phyloP scores from a whole-genome alignment of 2,113 vertebrate species.

The human (Homo sapiens) region DNA sequence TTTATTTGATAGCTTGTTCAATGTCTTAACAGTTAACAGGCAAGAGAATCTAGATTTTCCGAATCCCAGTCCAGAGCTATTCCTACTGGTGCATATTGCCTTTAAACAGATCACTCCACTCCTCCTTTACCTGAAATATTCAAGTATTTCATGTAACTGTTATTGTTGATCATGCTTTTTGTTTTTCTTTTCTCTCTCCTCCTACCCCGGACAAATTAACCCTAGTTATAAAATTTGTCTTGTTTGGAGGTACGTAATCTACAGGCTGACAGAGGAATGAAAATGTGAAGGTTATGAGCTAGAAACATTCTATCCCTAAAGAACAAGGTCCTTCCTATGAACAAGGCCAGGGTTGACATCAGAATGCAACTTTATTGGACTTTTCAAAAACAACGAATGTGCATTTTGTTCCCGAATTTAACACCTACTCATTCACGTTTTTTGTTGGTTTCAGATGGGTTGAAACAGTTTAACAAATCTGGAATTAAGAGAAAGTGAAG shows the following conservation, averaged over 20 bases:
- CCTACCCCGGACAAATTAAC: background rate
- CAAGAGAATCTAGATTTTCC: background rate
- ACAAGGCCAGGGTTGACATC: constrained; percentile 68
- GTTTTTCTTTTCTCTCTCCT: background rate
- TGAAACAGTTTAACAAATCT: constrained; percentile 27
- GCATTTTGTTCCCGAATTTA: constrained; percentile 22
- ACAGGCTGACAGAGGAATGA: background rate
- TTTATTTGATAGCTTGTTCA: background rate
- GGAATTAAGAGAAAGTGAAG: background rate
- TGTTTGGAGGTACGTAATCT: constrained; percentile 41
- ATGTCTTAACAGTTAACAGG: constrained; percentile 6
- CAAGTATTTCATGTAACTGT: background rate
- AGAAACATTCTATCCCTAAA: constrained; percentile 60
- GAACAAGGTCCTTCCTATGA: constrained; percentile 56
- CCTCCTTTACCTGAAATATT: constrained; percentile 16
- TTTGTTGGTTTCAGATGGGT: background rate
- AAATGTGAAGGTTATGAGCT: constrained; percentile 67
- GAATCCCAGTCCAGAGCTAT: background rate
- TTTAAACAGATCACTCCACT: background rate
- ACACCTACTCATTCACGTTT: background rate
- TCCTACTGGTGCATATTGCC: background rate
- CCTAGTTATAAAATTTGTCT: background rate
- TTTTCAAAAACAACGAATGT: constrained; percentile 35
- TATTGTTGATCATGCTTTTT: background rate
- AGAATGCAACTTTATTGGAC: background rate